phyloP scores from a whole-genome alignment of 2,888 invertebrate species.

The Desoria tigrina region DNA sequence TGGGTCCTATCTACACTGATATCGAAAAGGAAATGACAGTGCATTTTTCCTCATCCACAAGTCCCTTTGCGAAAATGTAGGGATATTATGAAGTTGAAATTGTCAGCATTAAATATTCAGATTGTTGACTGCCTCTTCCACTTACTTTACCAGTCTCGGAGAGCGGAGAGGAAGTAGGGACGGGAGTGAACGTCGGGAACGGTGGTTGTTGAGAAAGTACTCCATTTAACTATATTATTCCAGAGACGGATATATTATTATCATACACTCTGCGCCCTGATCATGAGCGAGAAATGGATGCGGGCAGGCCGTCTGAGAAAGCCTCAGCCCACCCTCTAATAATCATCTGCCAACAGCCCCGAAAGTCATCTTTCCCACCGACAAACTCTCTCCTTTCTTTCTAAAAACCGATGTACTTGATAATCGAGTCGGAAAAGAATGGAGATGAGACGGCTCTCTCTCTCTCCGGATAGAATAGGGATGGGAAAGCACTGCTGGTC shows the following conservation, averaged over 20 bases:
- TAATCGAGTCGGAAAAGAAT: not conserved
- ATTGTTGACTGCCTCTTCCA: constrained; percentile 24
- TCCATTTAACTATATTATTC: too few relatives aligned
- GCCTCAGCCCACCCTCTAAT: constrained; percentile 1
- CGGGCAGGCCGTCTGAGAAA: constrained; percentile 6
- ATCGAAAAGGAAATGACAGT: constrained; percentile 54
- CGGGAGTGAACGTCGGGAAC: too few relatives aligned
- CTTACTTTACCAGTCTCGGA: constrained; percentile 14
- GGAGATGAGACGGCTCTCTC: not conserved
- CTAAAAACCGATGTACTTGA: not conserved
- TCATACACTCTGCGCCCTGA: not conserved
- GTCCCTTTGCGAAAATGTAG: constrained; percentile 50
- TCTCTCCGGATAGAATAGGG: not conserved
- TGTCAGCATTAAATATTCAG: constrained; percentile 54
- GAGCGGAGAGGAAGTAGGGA: not conserved
- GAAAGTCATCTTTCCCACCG: not conserved
- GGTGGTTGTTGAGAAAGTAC: too few relatives aligned
- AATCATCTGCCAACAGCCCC: not conserved
- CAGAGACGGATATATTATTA: not conserved
- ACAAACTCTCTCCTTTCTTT: not conserved
- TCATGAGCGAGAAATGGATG: constrained; percentile 4
- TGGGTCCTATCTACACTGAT: constrained; percentile 54
- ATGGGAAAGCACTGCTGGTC: too few relatives aligned
- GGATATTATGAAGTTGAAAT: constrained; percentile 53
- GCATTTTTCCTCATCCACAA: constrained; percentile 52